Conservation (phyloP, 2,888 invertebrate genomes). For the Taenaris catops region DNA sequence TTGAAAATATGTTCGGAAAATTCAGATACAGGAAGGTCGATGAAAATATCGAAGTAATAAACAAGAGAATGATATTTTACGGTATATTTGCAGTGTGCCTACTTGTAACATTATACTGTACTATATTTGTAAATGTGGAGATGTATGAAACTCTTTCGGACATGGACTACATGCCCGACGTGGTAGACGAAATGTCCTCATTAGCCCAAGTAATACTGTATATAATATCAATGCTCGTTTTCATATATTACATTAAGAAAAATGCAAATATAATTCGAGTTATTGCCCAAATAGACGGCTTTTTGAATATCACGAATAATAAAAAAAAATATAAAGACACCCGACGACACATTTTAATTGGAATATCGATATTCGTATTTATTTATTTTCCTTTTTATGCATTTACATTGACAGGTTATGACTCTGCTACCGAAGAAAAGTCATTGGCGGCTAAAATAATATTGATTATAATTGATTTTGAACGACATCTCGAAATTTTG, state of each 20-base stretch:
- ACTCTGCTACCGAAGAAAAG: not conserved
- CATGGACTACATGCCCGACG: slow-evolving; percentile 24
- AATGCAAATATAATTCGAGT: slow-evolving; percentile 33
- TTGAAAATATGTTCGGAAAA: slow-evolving; percentile 42
- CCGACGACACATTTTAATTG: slow-evolving; percentile 18
- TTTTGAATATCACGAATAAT: slow-evolving; percentile 14
- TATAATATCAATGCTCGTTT: slow-evolving; percentile 30
- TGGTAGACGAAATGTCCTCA: slow-evolving; percentile 34
- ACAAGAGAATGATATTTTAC: slow-evolving; percentile 32
- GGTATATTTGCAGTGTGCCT: slow-evolving; percentile 25
- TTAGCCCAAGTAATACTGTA: slow-evolving; percentile 37
- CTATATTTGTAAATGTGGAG: slow-evolving; percentile 18
- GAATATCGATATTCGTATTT: slow-evolving; percentile 28
- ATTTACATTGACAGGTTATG: not conserved
- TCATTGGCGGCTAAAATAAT: not conserved
- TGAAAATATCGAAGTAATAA: slow-evolving; percentile 30
- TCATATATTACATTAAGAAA: slow-evolving; percentile 31
- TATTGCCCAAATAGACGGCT: slow-evolving; percentile 34
- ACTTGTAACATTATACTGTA: slow-evolving; percentile 18
- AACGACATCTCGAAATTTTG: slow-evolving; percentile 42
- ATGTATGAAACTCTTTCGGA: slow-evolving; percentile 8
- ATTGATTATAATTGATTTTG: slow-evolving; percentile 7
- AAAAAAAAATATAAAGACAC: slow-evolving; percentile 32
- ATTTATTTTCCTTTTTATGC: slow-evolving; percentile 4
- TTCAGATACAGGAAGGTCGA: slow-evolving; percentile 34